phyloP scores from a whole-genome alignment of 2,888 invertebrate genomes.

The Eristalis tenax region DNA sequence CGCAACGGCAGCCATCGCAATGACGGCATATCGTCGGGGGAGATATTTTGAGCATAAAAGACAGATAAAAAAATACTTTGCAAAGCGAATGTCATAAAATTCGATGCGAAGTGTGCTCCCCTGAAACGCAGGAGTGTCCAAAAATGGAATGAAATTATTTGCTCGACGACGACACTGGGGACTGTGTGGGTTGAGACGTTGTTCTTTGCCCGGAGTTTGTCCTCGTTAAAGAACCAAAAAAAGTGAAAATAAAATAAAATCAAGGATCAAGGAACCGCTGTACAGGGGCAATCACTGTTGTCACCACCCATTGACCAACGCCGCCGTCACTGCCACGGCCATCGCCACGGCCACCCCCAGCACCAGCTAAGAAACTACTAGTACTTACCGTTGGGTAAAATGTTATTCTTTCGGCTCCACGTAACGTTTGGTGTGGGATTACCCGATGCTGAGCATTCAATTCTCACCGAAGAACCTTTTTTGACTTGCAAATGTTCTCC shows the following conservation, averaged over 20 bases:
- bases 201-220: conserved; percentile 12
- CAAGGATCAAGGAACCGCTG: conserved; percentile 25
- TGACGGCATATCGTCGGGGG: conserved; percentile 8
- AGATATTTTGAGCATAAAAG: conserved; percentile 31
- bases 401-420: conserved; percentile 85
- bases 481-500: conserved; percentile 86
- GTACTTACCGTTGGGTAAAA: conserved; percentile 81
- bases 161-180: not conserved
- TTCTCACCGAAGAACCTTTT: conserved; percentile 88
- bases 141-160: conserved; percentile 13
- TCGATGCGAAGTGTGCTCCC: conserved; percentile 13
- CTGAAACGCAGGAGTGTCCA: conserved; percentile 4
- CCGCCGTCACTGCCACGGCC: too few species aligned
- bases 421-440: conserved; percentile 90
- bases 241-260: conserved; percentile 13
- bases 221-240: not conserved
- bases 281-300: conserved; percentile 18
- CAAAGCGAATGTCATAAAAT: conserved; percentile 31
- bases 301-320: not conserved
- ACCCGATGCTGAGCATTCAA: conserved; percentile 89
- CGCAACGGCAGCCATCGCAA: conserved; percentile 2
- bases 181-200: not conserved
- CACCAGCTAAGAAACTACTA: not conserved
- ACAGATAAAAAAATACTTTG: conserved; percentile 33
- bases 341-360: too few species aligned